phyloP scores from a whole-genome alignment of 2,888 invertebrate genomes.

The Eupithecia dodoneata region DNA sequence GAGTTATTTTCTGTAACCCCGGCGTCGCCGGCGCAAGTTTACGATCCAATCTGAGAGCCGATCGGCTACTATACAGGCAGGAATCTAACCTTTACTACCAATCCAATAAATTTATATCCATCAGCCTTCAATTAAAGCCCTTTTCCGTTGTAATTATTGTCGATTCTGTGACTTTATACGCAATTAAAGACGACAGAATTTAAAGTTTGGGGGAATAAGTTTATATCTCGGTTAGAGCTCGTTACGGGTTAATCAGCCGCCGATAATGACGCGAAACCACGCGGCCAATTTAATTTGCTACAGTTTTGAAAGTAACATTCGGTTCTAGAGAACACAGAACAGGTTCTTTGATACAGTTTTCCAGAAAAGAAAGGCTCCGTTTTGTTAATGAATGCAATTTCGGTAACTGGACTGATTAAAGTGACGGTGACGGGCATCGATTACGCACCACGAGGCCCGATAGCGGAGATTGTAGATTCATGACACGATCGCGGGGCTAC shows the following conservation, averaged over 20 bases:
- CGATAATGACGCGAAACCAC: constrained; percentile 52
- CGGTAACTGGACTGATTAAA: constrained; percentile 68
- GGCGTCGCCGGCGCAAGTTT: constrained; percentile 51
- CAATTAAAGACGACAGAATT: constrained; percentile 43
- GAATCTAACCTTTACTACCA: constrained; percentile 50
- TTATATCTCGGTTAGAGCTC: constrained; percentile 34
- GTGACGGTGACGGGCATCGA: constrained; percentile 63
- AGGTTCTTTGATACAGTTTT: constrained; percentile 68
- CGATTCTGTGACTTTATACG: constrained; percentile 38
- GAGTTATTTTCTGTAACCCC: constrained; percentile 11
- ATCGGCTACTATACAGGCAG: constrained; percentile 50
- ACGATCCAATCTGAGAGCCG: constrained; percentile 54
- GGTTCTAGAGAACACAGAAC: constrained; percentile 63
- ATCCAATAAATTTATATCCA: constrained; percentile 47
- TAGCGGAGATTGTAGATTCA: constrained; percentile 61
- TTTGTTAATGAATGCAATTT: constrained; percentile 75
- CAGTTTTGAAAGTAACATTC: constrained; percentile 63
- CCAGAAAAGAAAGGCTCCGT: constrained; percentile 59
- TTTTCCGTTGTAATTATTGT: constrained; percentile 39
- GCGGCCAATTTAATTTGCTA: constrained; percentile 59
- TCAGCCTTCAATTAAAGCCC: constrained; percentile 46
- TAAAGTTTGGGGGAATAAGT: constrained; percentile 39
- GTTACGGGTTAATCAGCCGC: constrained; percentile 51
- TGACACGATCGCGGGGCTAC: constrained; percentile 63
- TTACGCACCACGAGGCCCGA: constrained; percentile 56